Evolutionary conservation across 1,140 invertebrate genomes (phyloP).

Genomic region (Coelopa frigida): DNA sequence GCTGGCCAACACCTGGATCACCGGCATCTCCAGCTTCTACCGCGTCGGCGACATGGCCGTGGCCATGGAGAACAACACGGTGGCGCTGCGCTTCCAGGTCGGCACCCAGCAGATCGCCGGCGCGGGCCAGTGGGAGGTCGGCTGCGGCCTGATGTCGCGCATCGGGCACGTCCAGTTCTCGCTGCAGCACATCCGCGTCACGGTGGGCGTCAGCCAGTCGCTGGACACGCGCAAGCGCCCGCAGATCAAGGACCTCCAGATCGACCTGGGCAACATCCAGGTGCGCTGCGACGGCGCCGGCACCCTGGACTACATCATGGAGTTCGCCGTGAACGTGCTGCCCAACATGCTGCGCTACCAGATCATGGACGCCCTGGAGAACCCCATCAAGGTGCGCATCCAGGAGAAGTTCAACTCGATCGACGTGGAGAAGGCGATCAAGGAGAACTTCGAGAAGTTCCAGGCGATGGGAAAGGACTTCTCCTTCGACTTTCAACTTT

Average conservation of each 20-base stretch:
- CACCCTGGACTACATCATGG: constrained; percentile 70
- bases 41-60: constrained; percentile 69
- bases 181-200: constrained; percentile 63
- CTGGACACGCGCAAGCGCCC: constrained; percentile 67
- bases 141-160: constrained; percentile 58
- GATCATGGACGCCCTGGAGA: constrained; percentile 74
- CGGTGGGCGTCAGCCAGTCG: constrained; percentile 61
- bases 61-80: constrained; percentile 62
- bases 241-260: constrained; percentile 60
- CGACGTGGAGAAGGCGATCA: constrained; percentile 64
- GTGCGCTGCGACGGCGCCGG: constrained; percentile 67
- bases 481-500: constrained; percentile 29
- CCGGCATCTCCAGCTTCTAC: constrained; percentile 70
- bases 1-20: constrained; percentile 67
- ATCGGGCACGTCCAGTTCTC: constrained; percentile 67
- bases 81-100: constrained; percentile 54
- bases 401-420: constrained; percentile 59
- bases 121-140: constrained; percentile 68
- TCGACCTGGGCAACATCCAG: constrained; percentile 78
- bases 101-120: constrained; percentile 72
- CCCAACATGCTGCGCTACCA: constrained; percentile 77
- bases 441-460: constrained; percentile 57
- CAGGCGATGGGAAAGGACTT: constrained; percentile 49
- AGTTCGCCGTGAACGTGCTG: constrained; percentile 68
- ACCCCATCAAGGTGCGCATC: constrained; percentile 60